These are phyloP conservation scores for Oncorhynchus tshawytscha DNA, from an alignment of 2,113 vertebrate genomes.

Conservation along the genomic window DNA sequence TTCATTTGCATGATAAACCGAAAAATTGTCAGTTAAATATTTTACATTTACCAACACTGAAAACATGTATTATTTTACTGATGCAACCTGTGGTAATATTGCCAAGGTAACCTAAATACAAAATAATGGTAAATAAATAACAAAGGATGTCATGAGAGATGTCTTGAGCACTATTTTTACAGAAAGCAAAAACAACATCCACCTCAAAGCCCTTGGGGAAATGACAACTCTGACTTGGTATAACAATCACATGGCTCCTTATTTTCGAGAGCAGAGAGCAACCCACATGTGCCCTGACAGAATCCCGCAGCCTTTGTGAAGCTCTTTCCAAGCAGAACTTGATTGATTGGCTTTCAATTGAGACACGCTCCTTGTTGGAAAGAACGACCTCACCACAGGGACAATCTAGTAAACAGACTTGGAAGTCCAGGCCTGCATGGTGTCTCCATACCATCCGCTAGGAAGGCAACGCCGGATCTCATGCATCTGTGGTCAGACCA, in stretches of 20 bases:
- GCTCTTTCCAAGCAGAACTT: constrained; percentile 54
- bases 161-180: neutral
- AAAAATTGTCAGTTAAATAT: neutral
- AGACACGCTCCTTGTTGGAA: constrained; percentile 63
- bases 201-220: neutral
- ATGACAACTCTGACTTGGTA: constrained; percentile 23
- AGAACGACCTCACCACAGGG: constrained; percentile 45
- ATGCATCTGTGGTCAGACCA: constrained; percentile 75
- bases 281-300: constrained; percentile 45
- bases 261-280: constrained; percentile 40
- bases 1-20: neutral
- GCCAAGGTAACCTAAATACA: neutral
- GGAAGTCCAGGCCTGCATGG: constrained; percentile 73
- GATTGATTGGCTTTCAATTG: constrained; percentile 65
- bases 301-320: constrained; percentile 44
- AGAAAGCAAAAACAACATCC: neutral
- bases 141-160: neutral
- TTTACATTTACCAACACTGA: too few species aligned
- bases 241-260: constrained; percentile 41
- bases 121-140: neutral
- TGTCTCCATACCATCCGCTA: constrained; percentile 73
- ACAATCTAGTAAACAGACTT: constrained; percentile 68
- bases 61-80: too few species aligned
- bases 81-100: neutral
- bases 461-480: constrained; percentile 73